Evolutionary conservation across 1,140 invertebrate species (phyloP), one percentile per base, ranked within the genome.

Genomic region (Drosophila bifasciata): DNA sequence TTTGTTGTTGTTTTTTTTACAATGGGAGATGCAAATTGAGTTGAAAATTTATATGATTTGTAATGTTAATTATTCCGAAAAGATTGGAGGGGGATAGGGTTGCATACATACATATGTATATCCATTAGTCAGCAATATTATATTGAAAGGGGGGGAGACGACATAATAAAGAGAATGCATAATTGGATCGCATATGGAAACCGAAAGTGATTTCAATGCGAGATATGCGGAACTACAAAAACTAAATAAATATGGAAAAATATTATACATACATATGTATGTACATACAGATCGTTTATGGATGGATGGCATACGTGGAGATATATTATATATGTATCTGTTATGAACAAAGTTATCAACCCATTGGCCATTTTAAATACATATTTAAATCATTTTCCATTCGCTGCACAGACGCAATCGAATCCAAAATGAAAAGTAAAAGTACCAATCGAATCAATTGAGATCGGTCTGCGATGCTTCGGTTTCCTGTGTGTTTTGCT

Each of bases 41-140:
- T 84, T 59, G 57, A 32, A 67, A 76, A 56, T 61, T 76, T 79
- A 81, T 80, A 77, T 86, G 83, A 86, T 88, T 86, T 81, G 77
- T 86, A 88, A 88, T 88, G 83, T 81, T 86, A 88, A 88, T 86
- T 81, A 86, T 59, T 53, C 17, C 46, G 1, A 36, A 36, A 36
- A 36, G 60, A 51, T 45, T 49, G 44, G 32, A 71, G 39, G 3
- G 59, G 25, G 40, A 52, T 17, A 3, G 32, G 32, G 32, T 1
- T 3, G 4, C 2, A 32, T 9, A 36, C 32, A 25, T 36, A 36
- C 2, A 32, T 9, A 36, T 11, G 6, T 36, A 36, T 76, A 68
- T 68, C 43, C 67, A 85, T 85, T 85, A 85, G 76, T 85, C 80
- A 85, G 80, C 62, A 59, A 52, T 11, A 61, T 66, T 68, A 71